These are phyloP conservation scores for Xiphorhynchus elegans DNA, from an alignment of 2,113 vertebrate species.

Conservation along the genomic window DNA sequence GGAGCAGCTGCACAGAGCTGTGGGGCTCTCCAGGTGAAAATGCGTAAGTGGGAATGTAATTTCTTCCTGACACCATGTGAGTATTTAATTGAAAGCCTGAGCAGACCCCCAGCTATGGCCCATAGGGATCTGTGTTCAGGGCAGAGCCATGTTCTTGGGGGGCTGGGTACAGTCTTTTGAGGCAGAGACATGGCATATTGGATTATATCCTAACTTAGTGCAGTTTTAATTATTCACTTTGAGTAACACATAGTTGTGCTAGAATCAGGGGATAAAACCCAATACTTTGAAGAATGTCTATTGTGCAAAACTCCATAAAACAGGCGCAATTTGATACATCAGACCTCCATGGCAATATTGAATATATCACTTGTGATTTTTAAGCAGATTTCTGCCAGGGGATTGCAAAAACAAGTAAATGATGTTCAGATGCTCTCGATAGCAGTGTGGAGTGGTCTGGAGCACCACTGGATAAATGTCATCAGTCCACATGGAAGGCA, in stretches of 20 bases:
- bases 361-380: neutral
- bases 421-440: neutral
- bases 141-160: neutral
- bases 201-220: neutral
- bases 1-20: constrained; percentile 90
- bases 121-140: fast-evolving
- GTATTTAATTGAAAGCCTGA: neutral
- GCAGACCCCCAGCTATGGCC: fast-evolving
- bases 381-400: neutral
- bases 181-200: neutral
- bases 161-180: neutral
- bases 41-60: constrained; percentile 84
- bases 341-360: neutral
- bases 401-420: neutral
- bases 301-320: neutral
- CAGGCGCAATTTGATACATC: neutral
- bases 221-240: neutral
- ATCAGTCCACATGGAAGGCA: neutral
- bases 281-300: fast-evolving
- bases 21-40: constrained; percentile 97
- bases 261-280: neutral
- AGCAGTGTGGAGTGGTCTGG: neutral
- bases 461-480: neutral
- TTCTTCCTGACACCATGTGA: fast-evolving
- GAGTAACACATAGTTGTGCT: neutral